A percentile compares a stretch with the other conserved stretches of the same genome.
phyloP scores from a whole-genome alignment of 2,797 vertebrate species.

The Parauchenoglanis punctatus region DNA sequence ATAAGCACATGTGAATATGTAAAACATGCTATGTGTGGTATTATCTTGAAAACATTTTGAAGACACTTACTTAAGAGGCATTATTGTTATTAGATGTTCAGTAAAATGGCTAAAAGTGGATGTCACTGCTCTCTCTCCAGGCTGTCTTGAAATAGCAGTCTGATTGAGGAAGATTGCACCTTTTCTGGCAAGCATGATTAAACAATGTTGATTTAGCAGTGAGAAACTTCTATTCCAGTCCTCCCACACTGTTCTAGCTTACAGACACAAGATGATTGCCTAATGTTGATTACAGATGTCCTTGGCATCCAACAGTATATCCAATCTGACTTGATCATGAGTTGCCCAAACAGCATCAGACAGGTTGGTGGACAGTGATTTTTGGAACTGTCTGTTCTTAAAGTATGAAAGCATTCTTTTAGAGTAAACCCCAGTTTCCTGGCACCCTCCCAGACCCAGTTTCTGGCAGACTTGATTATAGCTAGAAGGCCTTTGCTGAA shows the following conservation, averaged over 20 bases:
- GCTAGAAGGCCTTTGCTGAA: slow-evolving; percentile 19
- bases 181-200: not conserved
- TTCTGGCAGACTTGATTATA: slow-evolving; percentile 23
- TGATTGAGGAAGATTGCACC: not conserved
- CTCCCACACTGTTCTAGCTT: not conserved
- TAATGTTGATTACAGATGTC: slow-evolving; percentile 13
- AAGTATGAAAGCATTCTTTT: slow-evolving; percentile 10
- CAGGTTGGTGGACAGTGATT: slow-evolving; percentile 9
- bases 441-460: not conserved
- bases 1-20: not conserved
- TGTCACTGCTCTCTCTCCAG: not conserved
- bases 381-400: not conserved
- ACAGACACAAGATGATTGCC: slow-evolving; percentile 7
- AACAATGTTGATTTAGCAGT: not conserved
- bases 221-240: not conserved
- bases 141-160: not conserved
- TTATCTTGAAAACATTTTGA: not conserved
- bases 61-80: not conserved
- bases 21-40: not conserved
- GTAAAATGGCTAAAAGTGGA: not conserved
- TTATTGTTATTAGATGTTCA: not conserved
- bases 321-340: not conserved
- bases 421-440: slow-evolving; percentile 21
- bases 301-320: not conserved
- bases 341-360: not conserved